A percentile compares a stretch with the other conserved stretches of the same genome.
These are phyloP conservation scores for Aspiorhynchus laticeps DNA, from an alignment of 2,113 vertebrate genomes.

Conservation along the genomic window DNA sequence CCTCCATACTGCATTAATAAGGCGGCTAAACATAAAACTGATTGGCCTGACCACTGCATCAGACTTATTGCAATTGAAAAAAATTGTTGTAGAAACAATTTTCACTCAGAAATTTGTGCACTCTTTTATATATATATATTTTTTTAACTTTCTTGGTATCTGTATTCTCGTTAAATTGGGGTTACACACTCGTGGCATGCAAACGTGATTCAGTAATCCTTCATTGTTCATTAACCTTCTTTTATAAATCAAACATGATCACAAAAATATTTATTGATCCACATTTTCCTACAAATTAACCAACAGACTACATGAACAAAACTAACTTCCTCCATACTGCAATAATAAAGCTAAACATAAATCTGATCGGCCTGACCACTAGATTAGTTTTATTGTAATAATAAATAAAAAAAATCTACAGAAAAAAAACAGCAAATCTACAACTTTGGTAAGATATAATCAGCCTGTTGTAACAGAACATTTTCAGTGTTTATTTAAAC, in stretches of 20 bases:
- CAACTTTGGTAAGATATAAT: background rate
- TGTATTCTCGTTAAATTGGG: background rate
- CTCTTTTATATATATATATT: background rate
- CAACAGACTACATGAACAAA: background rate
- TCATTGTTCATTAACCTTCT: background rate
- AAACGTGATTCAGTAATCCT: background rate
- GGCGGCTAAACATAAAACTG: background rate
- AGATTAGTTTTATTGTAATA: background rate
- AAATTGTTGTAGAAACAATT: background rate
- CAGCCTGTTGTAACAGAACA: background rate
- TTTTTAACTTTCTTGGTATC: background rate
- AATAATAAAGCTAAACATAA: background rate
- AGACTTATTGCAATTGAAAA: background rate
- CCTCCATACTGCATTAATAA: background rate
- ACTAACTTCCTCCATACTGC: background rate
- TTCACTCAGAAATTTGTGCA: background rate
- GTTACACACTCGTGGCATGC: background rate
- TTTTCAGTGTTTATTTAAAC: background rate
- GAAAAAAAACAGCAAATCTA: background rate
- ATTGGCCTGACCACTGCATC: background rate
- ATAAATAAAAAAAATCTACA: background rate
- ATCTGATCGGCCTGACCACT: background rate
- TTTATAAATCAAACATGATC: background rate
- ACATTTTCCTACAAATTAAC: background rate
- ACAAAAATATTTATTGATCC: background rate